A percentile compares a stretch with the other conserved stretches of the same genome.
phyloP scores from a whole-genome alignment of 30 jellyfish, hydroid and myxozoan species.

The Rhopilema esculentum region DNA sequence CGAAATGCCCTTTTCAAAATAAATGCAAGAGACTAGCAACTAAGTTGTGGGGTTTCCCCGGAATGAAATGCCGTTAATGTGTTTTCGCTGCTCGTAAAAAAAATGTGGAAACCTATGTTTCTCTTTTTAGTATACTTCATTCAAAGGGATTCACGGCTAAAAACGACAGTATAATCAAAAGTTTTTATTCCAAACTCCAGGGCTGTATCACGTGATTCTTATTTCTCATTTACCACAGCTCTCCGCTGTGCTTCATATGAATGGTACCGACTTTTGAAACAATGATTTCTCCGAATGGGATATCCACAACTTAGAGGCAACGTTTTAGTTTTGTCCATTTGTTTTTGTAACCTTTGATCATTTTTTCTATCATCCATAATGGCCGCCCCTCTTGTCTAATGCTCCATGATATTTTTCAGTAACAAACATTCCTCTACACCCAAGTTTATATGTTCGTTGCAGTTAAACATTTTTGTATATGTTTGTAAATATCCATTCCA shows the following conservation, averaged over 20 bases:
- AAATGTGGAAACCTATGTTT: too few relatives aligned
- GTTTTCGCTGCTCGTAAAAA: too few relatives aligned
- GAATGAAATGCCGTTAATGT: too few relatives aligned
- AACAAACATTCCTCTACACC: background rate
- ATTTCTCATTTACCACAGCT: background rate
- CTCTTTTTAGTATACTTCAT: background rate
- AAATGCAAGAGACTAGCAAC: too few relatives aligned
- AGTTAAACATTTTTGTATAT: slow-evolving; percentile 25
- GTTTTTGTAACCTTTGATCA: background rate
- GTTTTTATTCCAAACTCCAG: too few relatives aligned
- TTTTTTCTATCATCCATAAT: background rate
- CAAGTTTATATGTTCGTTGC: background rate
- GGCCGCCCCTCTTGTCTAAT: background rate
- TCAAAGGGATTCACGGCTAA: too few relatives aligned
- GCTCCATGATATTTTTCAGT: background rate
- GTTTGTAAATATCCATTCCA: slow-evolving; percentile 57
- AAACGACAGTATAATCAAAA: too few relatives aligned
- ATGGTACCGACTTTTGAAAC: too few relatives aligned
- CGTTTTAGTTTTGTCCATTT: background rate
- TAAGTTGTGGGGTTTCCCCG: too few relatives aligned
- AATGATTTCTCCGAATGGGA: too few relatives aligned
- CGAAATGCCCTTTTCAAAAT: too few relatives aligned
- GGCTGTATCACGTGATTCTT: background rate
- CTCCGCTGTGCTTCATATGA: too few relatives aligned
- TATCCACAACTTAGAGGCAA: background rate